These are phyloP conservation scores for Rhinichthys osculus DNA, from an alignment of 2,797 vertebrate species.

Conservation along the genomic window DNA sequence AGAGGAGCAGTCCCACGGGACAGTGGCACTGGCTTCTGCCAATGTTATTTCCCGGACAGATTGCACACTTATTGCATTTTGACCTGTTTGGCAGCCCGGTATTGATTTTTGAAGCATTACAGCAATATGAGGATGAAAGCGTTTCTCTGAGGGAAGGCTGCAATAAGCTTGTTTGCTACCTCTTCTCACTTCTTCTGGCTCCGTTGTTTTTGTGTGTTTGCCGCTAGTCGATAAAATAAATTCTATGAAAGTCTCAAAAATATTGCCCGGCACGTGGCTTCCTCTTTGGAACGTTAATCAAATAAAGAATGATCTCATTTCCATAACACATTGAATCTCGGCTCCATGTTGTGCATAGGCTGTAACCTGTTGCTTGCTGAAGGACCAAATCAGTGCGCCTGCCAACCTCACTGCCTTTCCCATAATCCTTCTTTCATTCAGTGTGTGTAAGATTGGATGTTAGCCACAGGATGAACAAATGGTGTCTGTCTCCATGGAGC, in stretches of 20 bases:
- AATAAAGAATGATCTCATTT: slow-evolving; percentile 59
- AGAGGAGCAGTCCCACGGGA: slow-evolving; percentile 68
- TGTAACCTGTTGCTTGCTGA: slow-evolving; percentile 43
- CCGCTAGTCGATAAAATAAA: slow-evolving; percentile 58
- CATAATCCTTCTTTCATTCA: slow-evolving; percentile 19
- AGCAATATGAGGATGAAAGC: slow-evolving; percentile 66
- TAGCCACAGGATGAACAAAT: slow-evolving; percentile 67
- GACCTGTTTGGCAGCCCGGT: slow-evolving; percentile 73
- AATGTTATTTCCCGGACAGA: slow-evolving; percentile 79
- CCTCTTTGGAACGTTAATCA: slow-evolving; percentile 54
- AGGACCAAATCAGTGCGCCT: slow-evolving; percentile 2
- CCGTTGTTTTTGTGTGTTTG: slow-evolving; percentile 48
- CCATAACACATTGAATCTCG: slow-evolving; percentile 42
- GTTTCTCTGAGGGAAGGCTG: slow-evolving; percentile 56
- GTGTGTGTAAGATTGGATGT: slow-evolving; percentile 68
- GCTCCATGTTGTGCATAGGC: slow-evolving; percentile 26
- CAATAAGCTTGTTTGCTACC: slow-evolving; percentile 67
- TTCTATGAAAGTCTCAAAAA: slow-evolving; percentile 51
- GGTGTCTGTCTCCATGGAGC: slow-evolving; percentile 76
- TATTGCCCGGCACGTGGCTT: slow-evolving; percentile 57
- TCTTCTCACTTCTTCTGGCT: slow-evolving; percentile 56
- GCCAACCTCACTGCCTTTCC: slow-evolving; percentile 7
- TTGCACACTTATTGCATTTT: slow-evolving; percentile 78
- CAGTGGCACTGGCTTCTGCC: slow-evolving; percentile 68
- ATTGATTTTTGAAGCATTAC: slow-evolving; percentile 76